A percentile compares a stretch with the other conserved stretches of the same genome.
Evolutionary conservation across 2,888 invertebrate species (phyloP).

Genomic region (Ligdia adustata): DNA sequence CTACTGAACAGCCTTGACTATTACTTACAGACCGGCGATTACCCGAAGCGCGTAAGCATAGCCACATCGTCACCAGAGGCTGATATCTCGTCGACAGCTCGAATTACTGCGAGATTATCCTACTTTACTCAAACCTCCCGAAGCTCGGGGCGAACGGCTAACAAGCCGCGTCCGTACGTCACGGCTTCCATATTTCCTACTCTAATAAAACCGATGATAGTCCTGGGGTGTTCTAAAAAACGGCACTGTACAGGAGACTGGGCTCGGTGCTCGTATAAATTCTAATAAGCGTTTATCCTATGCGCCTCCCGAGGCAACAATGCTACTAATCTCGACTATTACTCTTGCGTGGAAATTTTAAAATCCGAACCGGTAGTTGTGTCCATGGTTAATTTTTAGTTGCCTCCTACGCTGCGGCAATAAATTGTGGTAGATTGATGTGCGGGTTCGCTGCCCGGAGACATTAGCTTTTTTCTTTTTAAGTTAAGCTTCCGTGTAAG

Average conservation of each 20-base stretch:
- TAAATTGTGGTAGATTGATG: slow-evolving; percentile 65
- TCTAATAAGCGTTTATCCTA: slow-evolving; percentile 74
- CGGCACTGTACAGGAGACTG: slow-evolving; percentile 47
- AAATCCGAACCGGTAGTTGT: slow-evolving; percentile 68
- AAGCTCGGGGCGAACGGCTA: slow-evolving; percentile 61
- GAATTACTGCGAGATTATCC: slow-evolving; percentile 75
- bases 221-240: slow-evolving; percentile 67
- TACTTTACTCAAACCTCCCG: slow-evolving; percentile 63
- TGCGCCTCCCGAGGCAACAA: slow-evolving; percentile 73
- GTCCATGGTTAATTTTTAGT: slow-evolving; percentile 72
- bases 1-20: slow-evolving; percentile 80
- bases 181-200: slow-evolving; percentile 67
- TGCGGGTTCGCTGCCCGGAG: slow-evolving; percentile 42
- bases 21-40: slow-evolving; percentile 68
- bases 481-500: slow-evolving; percentile 57
- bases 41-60: slow-evolving; percentile 57
- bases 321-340: slow-evolving; percentile 77
- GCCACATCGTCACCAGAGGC: slow-evolving; percentile 68
- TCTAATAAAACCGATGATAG: slow-evolving; percentile 73
- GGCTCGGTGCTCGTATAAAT: slow-evolving; percentile 64
- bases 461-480: slow-evolving; percentile 35
- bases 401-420: slow-evolving; percentile 75
- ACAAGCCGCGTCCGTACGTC: slow-evolving; percentile 64
- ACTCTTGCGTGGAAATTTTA: slow-evolving; percentile 71
- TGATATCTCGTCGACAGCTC: slow-evolving; percentile 73